Conservation (phyloP, 2,888 invertebrate species). For the Ectemnius cavifrons region DNA sequence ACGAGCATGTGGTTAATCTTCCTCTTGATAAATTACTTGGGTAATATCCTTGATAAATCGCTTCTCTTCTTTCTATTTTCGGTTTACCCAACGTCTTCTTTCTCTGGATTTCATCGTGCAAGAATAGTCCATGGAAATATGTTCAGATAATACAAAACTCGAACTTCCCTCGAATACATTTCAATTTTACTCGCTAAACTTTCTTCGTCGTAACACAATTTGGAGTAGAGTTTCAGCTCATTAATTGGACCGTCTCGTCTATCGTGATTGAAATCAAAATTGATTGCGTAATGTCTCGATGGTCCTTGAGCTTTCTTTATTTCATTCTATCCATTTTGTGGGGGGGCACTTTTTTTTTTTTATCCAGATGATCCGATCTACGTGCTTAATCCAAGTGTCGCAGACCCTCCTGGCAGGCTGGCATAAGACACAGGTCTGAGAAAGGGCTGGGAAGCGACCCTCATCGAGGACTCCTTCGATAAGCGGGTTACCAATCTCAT, state of each 20-base stretch:
- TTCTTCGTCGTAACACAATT: no score
- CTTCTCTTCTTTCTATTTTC: not conserved
- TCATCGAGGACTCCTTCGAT: conserved; percentile 17
- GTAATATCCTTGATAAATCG: conserved; percentile 3
- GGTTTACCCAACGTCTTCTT: not conserved
- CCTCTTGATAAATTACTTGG: not conserved
- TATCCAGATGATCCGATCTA: conserved; percentile 13
- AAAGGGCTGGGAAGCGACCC: conserved; percentile 6
- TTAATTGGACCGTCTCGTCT: no score
- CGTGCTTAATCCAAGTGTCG: conserved; percentile 21
- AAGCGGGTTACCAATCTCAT: conserved; percentile 48
- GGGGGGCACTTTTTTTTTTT: conserved; percentile 6
- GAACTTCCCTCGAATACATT: no score
- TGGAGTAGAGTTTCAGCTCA: no score
- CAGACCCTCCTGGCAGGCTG: not conserved
- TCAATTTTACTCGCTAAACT: no score
- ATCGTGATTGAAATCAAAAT: no score
- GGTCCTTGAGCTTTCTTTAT: not conserved
- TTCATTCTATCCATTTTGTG: conserved; percentile 9
- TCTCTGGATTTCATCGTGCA: not conserved
- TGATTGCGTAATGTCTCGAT: no score
- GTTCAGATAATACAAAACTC: not conserved
- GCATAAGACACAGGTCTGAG: not conserved
- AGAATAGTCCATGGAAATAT: not conserved
- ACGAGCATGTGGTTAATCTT: not conserved